Evolutionary conservation across 92 coral and sea anemone species (phyloP), one percentile per base, ranked within the genome.

Genomic region (Zoanthus sansibaricus): DNA sequence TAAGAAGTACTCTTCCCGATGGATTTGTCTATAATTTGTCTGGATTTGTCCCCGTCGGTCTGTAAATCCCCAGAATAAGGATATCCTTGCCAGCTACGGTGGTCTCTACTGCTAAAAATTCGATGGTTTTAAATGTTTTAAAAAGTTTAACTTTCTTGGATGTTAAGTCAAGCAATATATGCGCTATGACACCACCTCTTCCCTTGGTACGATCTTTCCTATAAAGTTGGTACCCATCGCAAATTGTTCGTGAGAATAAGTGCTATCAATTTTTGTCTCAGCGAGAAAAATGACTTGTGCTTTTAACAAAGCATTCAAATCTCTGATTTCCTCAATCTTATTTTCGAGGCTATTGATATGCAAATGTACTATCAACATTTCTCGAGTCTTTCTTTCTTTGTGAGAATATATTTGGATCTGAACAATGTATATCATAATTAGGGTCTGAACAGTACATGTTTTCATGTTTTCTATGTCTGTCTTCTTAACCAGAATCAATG

Each of bases 51-150:
- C 25, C 25, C 25, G 31, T 37, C 14, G 58, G 55, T 74, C 78
- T 48, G 59, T 74, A 74, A 18, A 48, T 74, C 51, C 58, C 13
- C 33, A 74, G 56, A 7, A 61, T 15, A 61, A 61, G 68, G 68
- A 16, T 61, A 61, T 61, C 68, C 68, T 80, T 59, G 72, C 82
- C 76, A 47, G 89, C 93, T 77, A 86, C 18, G 46, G 79, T 90
- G 55, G 90, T 74, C 76, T 82, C 87, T 20, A 86, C 76, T 69
- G 76, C 79, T 68, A 90, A 84, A 12, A 83, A 69, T 82, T 90
- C 90, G 69, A 86, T 78, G 47, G 92, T 89, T 17, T 67, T 54
- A 75, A 48, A 84, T 42, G 72, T 84, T 59, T 70, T 84, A 14
- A 77, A 72, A 31, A 54, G 86, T 79, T 72, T 32, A n/a, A 87